Percentiles rank a stretch among this genome's conserved stretches.
Evolutionary conservation across 1,140 invertebrate genomes (phyloP).

Genomic region (Zaprionus inermis): DNA sequence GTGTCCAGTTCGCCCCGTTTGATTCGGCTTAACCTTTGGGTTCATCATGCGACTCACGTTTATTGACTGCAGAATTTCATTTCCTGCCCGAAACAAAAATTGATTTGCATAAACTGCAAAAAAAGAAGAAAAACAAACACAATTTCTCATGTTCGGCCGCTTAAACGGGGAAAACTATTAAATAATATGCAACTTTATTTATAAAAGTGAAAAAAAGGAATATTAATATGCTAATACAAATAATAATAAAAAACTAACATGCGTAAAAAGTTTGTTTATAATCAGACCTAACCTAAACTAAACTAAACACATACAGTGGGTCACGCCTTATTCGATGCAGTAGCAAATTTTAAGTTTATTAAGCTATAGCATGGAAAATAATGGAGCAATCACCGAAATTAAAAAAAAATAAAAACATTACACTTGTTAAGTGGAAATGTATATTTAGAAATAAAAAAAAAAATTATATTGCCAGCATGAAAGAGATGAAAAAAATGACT

Average conservation of each 20-base stretch:
- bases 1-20: slow-evolving; percentile 34
- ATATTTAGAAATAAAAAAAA: no score
- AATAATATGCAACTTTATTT: no score
- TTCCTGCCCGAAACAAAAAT: slow-evolving; percentile 33
- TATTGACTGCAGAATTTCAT: slow-evolving; percentile 26
- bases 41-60: slow-evolving; percentile 35
- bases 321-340: no score
- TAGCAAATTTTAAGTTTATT: no score
- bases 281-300: neutral
- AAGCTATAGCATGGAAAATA: no score
- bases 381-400: no score
- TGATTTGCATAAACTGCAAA: slow-evolving; percentile 25
- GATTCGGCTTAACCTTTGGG: slow-evolving; percentile 23
- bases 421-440: no score
- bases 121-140: slow-evolving; percentile 4
- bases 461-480: no score
- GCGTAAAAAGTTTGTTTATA: neutral
- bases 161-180: neutral
- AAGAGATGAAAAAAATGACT: no score
- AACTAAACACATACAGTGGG: no score
- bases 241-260: neutral
- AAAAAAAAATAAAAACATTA: no score
- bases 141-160: slow-evolving; percentile 2
- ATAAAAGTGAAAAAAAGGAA: no score
- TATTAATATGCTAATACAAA: neutral